Evolutionary conservation across 2,113 vertebrate genomes (phyloP).

Genomic region (Anarhynchus alexandrinus): DNA sequence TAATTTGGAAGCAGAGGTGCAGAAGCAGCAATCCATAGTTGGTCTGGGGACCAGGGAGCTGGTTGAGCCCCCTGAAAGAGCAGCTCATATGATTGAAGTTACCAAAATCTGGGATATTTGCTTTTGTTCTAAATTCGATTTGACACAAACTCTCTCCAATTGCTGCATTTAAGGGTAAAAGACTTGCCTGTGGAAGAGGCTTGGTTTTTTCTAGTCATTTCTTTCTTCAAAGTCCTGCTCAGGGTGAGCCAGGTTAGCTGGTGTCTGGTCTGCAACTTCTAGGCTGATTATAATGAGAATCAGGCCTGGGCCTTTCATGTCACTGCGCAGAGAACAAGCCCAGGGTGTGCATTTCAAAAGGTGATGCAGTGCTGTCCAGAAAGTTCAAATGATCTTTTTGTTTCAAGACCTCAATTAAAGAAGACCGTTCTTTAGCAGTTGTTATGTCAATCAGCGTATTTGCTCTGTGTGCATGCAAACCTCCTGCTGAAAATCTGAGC

Average conservation of each 20-base stretch:
- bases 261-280: not conserved
- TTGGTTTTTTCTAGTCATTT: not conserved
- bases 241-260: not conserved
- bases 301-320: not conserved
- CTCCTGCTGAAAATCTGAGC: not conserved
- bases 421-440: not conserved
- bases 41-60: not conserved
- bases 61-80: not conserved
- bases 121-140: not conserved
- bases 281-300: not conserved
- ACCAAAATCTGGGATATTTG: not conserved
- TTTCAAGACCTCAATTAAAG: not conserved
- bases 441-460: not conserved
- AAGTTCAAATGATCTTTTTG: not conserved
- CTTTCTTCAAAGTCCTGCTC: not conserved
- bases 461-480: not conserved
- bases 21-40: not conserved
- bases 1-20: not conserved
- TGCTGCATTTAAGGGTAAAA: not conserved
- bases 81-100: not conserved
- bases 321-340: not conserved
- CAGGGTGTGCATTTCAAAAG: not conserved
- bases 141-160: not conserved
- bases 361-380: not conserved
- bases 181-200: not conserved